Evolutionary conservation across 2,888 invertebrate species (phyloP).

Genomic region (Furcula furcula): DNA sequence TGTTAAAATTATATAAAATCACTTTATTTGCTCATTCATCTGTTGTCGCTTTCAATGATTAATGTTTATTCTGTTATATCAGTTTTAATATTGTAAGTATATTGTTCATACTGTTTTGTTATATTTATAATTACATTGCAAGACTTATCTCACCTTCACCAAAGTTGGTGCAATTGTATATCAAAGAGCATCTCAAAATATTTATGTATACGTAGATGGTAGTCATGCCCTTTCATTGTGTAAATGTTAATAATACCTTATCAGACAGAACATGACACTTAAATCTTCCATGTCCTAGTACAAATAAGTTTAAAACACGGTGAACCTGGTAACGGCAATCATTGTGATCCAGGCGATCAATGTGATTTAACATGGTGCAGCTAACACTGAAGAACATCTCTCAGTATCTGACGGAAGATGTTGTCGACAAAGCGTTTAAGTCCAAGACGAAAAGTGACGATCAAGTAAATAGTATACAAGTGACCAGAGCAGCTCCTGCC

Average conservation of each 20-base stretch:
- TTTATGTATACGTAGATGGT: too few relatives aligned
- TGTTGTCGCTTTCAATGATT: too few relatives aligned
- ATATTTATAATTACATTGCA: too few relatives aligned
- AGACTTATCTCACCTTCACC: too few relatives aligned
- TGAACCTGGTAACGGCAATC: not conserved
- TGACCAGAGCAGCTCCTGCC: constrained; percentile 42
- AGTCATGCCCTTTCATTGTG: constrained; percentile 5
- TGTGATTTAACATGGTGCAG: constrained; percentile 36
- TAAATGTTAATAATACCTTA: constrained; percentile 7
- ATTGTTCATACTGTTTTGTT: too few relatives aligned
- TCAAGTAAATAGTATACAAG: constrained; percentile 28
- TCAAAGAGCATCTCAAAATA: too few relatives aligned
- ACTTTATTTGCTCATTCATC: too few relatives aligned
- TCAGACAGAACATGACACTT: constrained; percentile 21
- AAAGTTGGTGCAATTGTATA: too few relatives aligned
- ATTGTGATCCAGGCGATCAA: too few relatives aligned
- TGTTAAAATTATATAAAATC: too few relatives aligned
- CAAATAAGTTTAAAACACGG: constrained; percentile 17
- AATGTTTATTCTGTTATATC: too few relatives aligned
- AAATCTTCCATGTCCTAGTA: constrained; percentile 13
- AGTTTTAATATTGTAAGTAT: too few relatives aligned
- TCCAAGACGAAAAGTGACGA: constrained; percentile 42
- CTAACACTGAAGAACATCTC: constrained; percentile 41
- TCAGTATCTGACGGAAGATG: constrained; percentile 37
- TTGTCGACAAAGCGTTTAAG: constrained; percentile 43